A percentile compares a stretch with the other conserved stretches of the same genome.
These are phyloP conservation scores for Danaus chrysippus DNA, from an alignment of 2,888 invertebrate genomes.

Conservation along the genomic window DNA sequence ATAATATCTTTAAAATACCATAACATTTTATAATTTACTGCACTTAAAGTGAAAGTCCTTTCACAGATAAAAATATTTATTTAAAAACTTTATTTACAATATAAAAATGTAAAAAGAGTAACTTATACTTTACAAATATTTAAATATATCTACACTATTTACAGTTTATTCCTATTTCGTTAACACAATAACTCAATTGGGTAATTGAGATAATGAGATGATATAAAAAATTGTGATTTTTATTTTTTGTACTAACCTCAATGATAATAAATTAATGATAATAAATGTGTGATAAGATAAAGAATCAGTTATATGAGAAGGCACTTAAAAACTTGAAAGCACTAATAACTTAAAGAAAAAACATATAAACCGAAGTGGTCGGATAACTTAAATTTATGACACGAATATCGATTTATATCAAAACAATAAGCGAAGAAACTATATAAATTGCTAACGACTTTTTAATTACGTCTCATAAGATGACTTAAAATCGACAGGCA, in stretches of 20 bases:
- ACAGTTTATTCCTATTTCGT: conserved; percentile 41
- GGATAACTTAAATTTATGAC: too few relatives aligned
- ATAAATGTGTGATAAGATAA: not conserved
- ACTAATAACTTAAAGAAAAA: too few relatives aligned
- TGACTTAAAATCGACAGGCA: too few relatives aligned
- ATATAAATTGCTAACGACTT: too few relatives aligned
- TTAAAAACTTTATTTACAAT: conserved; percentile 51
- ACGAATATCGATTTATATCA: too few relatives aligned
- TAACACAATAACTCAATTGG: conserved; percentile 33
- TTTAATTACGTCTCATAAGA: too few relatives aligned
- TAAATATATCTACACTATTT: conserved; percentile 61
- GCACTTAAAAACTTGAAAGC: too few relatives aligned
- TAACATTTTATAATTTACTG: conserved; percentile 11
- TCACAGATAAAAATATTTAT: conserved; percentile 40
- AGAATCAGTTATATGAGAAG: not conserved
- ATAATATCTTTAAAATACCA: conserved; percentile 20
- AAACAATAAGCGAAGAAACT: too few relatives aligned
- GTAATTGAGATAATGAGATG: conserved; percentile 34
- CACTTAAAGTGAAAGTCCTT: conserved; percentile 17
- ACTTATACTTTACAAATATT: conserved; percentile 44
- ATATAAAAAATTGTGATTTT: not conserved
- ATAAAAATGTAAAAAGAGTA: conserved; percentile 42
- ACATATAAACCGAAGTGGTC: too few relatives aligned
- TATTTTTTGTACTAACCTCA: conserved; percentile 18
- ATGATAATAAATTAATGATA: conserved; percentile 14